These are phyloP conservation scores for Brachirus orientalis DNA, from an alignment of 2,113 vertebrate species.

Conservation along the genomic window DNA sequence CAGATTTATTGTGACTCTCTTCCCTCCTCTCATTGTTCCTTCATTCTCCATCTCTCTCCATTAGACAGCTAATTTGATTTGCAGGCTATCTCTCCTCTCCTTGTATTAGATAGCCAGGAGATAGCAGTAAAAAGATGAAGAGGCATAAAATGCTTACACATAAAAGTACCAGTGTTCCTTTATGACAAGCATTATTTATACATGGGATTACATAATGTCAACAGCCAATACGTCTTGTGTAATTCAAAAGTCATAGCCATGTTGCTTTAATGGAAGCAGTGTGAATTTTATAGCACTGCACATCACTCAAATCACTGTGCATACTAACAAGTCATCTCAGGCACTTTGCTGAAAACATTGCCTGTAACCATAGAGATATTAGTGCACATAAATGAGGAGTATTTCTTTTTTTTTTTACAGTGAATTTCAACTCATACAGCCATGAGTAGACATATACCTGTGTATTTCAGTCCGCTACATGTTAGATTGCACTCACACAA, in stretches of 20 bases:
- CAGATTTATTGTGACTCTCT: slow-evolving; percentile 65
- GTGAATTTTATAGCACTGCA: neutral
- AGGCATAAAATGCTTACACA: slow-evolving; percentile 11
- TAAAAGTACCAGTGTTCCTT: slow-evolving; percentile 17
- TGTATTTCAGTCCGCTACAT: neutral
- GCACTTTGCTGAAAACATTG: neutral
- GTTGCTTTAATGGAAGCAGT: neutral
- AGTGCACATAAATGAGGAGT: neutral
- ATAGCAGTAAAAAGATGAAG: slow-evolving; percentile 52
- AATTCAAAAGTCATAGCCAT: neutral
- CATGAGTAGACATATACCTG: neutral
- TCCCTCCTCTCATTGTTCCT: slow-evolving; percentile 45
- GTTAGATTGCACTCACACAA: neutral
- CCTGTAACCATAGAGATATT: slow-evolving; percentile 1
- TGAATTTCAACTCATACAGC: neutral
- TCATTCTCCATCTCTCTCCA: slow-evolving; percentile 58
- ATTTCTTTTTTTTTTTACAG: too few relatives aligned
- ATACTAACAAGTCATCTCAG: neutral
- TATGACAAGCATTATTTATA: neutral
- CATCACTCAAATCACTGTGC: neutral
- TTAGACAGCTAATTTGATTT: slow-evolving; percentile 78
- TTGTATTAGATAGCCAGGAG: slow-evolving; percentile 42
- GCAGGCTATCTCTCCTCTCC: slow-evolving; percentile 57
- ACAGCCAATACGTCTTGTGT: neutral
- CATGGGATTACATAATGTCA: neutral